These are phyloP conservation scores for Protosalanx chinensis DNA, from an alignment of 2,797 vertebrate species.

Conservation along the genomic window DNA sequence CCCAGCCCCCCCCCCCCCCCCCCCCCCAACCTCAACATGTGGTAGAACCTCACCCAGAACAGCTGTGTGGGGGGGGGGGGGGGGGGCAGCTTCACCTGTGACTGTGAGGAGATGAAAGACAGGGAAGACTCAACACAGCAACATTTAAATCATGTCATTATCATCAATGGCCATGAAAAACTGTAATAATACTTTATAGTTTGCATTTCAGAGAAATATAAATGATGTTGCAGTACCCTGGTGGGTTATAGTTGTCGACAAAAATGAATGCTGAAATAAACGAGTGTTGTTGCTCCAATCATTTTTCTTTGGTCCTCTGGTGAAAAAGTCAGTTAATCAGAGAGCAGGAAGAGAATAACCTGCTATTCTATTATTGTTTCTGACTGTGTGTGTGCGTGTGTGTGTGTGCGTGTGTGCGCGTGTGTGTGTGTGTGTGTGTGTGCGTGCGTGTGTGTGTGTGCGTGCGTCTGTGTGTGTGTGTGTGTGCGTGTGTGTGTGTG, in stretches of 20 bases:
- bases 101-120: conserved; percentile 43
- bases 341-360: conserved; percentile 41
- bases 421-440: conserved; percentile 34
- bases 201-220: conserved; percentile 66
- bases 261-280: conserved; percentile 59
- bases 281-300: conserved; percentile 12
- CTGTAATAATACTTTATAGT: conserved; percentile 50
- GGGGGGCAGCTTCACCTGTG: conserved; percentile 64
- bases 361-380: conserved; percentile 46
- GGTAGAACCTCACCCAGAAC: conserved; percentile 49
- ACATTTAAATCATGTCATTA: conserved; percentile 66
- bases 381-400: conserved; percentile 36
- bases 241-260: conserved; percentile 58
- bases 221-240: conserved; percentile 49
- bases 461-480: conserved; percentile 28
- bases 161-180: conserved; percentile 57
- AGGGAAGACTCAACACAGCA: conserved; percentile 38
- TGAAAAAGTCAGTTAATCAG: conserved; percentile 57
- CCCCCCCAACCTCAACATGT: conserved; percentile 55
- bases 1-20: not conserved
- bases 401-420: conserved; percentile 33
- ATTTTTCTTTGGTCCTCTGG: conserved; percentile 50
- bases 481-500: conserved; percentile 35
- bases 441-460: conserved; percentile 37
- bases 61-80: conserved; percentile 48